These are phyloP conservation scores for Grus americana DNA, from an alignment of 2,113 vertebrate species.

Conservation along the genomic window DNA sequence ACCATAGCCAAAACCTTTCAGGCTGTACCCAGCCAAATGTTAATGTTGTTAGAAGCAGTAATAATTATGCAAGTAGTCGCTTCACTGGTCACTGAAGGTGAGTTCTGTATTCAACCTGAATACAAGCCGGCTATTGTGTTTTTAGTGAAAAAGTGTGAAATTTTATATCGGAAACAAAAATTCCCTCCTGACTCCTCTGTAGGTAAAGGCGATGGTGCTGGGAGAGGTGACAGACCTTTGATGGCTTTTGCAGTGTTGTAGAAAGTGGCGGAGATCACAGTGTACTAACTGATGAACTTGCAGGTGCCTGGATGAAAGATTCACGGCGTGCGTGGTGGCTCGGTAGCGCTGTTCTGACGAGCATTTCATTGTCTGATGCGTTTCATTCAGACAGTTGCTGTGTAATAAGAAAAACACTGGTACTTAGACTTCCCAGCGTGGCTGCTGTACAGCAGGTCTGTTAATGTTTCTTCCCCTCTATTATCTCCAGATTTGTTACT, in stretches of 20 bases:
- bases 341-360: accelerated
- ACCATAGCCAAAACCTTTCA: not conserved
- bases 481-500: not conserved
- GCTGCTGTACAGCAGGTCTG: not conserved
- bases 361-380: not conserved
- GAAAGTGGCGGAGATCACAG: not conserved
- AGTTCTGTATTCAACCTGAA: constrained; percentile 7
- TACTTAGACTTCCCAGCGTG: not conserved
- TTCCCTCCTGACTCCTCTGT: not conserved
- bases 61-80: not conserved
- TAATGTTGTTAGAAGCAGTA: not conserved
- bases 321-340: accelerated
- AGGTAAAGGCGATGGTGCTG: not conserved
- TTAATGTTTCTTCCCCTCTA: not conserved
- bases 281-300: not conserved
- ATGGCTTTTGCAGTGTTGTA: not conserved
- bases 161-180: not conserved
- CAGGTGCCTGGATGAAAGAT: not conserved
- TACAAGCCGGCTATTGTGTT: not conserved
- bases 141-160: not conserved
- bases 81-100: not conserved
- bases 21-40: not conserved
- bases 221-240: not conserved
- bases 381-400: not conserved
- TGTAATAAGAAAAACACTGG: not conserved